Percentiles rank a stretch among this genome's conserved stretches.
phyloP scores from a whole-genome alignment of 2,113 vertebrate genomes.

The Chitala chitala region DNA sequence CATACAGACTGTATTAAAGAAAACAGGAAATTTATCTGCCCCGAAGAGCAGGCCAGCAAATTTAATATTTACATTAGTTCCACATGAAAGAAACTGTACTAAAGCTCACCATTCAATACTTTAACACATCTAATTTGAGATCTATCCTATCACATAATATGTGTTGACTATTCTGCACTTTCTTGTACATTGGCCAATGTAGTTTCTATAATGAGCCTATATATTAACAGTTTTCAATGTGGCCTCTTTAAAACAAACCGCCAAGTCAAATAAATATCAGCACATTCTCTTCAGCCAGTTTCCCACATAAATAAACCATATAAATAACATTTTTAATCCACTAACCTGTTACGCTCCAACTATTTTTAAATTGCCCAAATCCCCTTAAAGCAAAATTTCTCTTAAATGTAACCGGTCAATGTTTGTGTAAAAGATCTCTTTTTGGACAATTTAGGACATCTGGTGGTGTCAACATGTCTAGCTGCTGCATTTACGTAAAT shows the following conservation, averaged over 20 bases:
- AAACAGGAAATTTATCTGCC: not conserved
- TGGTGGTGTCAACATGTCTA: too few species aligned
- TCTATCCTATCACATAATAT: too few species aligned
- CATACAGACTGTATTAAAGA: not conserved
- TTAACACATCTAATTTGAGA: too few species aligned
- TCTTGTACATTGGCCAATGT: not conserved
- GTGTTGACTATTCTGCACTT: too few species aligned
- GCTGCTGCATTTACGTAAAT: too few species aligned
- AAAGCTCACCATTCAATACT: too few species aligned
- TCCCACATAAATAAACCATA: not conserved
- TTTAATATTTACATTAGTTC: not conserved
- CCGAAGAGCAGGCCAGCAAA: not conserved
- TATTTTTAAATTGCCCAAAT: not conserved
- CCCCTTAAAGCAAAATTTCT: not conserved
- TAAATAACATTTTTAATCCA: constrained; percentile 1
- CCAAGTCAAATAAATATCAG: constrained; percentile 4
- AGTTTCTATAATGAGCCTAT: not conserved
- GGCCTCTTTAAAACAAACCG: not conserved
- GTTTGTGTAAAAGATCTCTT: too few species aligned
- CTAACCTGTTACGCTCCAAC: not conserved
- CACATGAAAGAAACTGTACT: not conserved
- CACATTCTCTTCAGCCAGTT: not conserved
- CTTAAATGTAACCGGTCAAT: not conserved
- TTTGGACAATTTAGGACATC: too few species aligned
- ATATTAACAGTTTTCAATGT: not conserved